Evolutionary conservation across 2,888 invertebrate genomes (phyloP), one percentile per base, ranked within the genome.

Genomic region (Parnassius smintheus): DNA sequence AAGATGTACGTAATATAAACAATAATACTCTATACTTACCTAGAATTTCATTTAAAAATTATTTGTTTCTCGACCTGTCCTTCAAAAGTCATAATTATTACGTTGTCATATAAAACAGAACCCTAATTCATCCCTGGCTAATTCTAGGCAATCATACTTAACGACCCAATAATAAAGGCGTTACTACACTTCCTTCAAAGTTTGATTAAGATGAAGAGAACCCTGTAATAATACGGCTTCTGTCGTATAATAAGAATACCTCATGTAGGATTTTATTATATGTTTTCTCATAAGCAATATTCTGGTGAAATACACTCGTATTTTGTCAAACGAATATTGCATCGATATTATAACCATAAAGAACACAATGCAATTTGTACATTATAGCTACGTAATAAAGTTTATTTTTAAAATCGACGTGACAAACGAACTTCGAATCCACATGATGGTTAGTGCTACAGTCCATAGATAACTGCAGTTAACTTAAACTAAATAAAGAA

Each of bases 121-220:
- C 51, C 10, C 48, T 59, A 61, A 69, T 56, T 66, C 56, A 18
- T 48, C 65, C 50, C 42, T 55, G 35, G 67, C 52, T 64, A 59
- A 71, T n/a, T 52, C 52, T 42, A 58, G 69, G 72, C 72, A 75
- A 77, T 77, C 75, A 70, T 66, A 75, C 74, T 72, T 72, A 71
- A 73, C 72, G 74, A 72, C 71, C 76, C 77, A 75, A 78, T 78
- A 74, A 70, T 65, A 61, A 68, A 68, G 64, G 65, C 64, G 51
- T 61, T 54, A 60, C 65, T 65, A 62, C 61, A 56, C 66, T 67
- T 68, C 60, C 67, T 64, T 62, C 63, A 61, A 65, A 74, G 73
- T 78, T 78, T 77, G 76, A 79, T 79, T 79, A 79, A 70, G 68
- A 61, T 10, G 55, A 54, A 55, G 50, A 48, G 55, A 51, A 22